Percentiles rank a stretch among this genome's conserved stretches.
phyloP scores from a whole-genome alignment of 2,888 invertebrate genomes.

The Xiphydria camelus region DNA sequence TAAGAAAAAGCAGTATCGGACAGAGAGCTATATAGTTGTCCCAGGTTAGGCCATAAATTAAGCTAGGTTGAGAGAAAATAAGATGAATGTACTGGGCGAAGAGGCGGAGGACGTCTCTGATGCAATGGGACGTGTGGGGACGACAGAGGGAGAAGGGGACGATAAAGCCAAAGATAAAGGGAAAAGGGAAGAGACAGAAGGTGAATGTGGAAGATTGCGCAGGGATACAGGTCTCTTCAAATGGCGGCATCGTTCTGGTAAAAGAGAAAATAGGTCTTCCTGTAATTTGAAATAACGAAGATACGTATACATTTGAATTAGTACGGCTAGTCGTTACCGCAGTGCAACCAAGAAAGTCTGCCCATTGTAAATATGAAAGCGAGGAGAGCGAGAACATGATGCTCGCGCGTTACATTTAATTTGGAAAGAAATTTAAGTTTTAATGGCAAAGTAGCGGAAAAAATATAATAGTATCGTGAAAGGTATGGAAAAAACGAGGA shows the following conservation, averaged over 20 bases:
- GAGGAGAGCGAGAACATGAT: background rate
- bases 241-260: no score
- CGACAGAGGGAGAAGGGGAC: background rate
- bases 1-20: conserved; percentile 1
- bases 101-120: background rate
- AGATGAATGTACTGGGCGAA: background rate
- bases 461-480: no score
- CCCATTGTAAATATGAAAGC: background rate
- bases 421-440: background rate
- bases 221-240: background rate
- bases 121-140: background rate
- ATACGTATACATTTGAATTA: background rate
- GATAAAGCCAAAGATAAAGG: background rate
- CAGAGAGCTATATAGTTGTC: background rate
- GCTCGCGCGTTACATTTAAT: background rate
- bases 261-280: conserved; percentile 1
- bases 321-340: background rate
- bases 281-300: background rate
- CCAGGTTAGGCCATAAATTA: background rate
- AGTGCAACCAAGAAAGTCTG: background rate
- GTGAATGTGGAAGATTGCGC: background rate
- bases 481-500: no score
- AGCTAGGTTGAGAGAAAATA: background rate
- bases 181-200: background rate
- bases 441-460: no score